Evolutionary conservation across 2,797 vertebrate genomes (phyloP), one percentile per base, ranked within the genome.

Genomic region (Champsocephalus esox): DNA sequence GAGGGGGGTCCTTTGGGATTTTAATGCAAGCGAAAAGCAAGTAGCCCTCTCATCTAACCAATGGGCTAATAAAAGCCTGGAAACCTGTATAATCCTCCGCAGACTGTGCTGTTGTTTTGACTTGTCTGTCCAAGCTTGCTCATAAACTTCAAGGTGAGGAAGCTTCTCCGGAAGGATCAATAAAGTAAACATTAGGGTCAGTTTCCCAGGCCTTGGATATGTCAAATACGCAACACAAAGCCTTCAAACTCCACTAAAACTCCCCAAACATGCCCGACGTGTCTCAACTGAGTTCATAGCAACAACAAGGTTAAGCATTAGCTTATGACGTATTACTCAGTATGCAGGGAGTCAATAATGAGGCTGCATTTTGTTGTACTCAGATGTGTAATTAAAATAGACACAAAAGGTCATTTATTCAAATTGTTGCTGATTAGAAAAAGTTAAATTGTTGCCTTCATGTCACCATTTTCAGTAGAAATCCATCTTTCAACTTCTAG

Each of bases 401-500:
- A 78, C 51, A 80, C 13, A 9, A 58, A 88, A 80, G 34, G 16
- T 5, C 1, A 80, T 92, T 90, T 91, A 91, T 89, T 32, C 24
- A 73, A 65, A n/a, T 17, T 3, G 5, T 46, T 50, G 52, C 51
- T 44, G n/a, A 58, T 66, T 69, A 73, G 34, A 91, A 88, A 88
- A 38, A 72, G 59, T 76, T 75, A 83, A 78, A 81, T 9, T 41
- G 11, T 19, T 70, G 14, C 16, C 38, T 54, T 67, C 3, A n/a
- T 75, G 46, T 79, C 64, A 85, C 52, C 1, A 17, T 81, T 21
- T 62, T 66, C 38, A 73, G 41, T 71, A 80, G 81, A 87, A 84
- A 90, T 84, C 84, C 62, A 32, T 74, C 12, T 51, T 77, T 78
- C 41, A 45, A 28, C 66, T 46, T 56, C 21, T 67, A 6, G 41